Evolutionary conservation across 2,113 vertebrate genomes (phyloP), one percentile per base, ranked within the genome.

Genomic region (Percopsis transmontana): DNA sequence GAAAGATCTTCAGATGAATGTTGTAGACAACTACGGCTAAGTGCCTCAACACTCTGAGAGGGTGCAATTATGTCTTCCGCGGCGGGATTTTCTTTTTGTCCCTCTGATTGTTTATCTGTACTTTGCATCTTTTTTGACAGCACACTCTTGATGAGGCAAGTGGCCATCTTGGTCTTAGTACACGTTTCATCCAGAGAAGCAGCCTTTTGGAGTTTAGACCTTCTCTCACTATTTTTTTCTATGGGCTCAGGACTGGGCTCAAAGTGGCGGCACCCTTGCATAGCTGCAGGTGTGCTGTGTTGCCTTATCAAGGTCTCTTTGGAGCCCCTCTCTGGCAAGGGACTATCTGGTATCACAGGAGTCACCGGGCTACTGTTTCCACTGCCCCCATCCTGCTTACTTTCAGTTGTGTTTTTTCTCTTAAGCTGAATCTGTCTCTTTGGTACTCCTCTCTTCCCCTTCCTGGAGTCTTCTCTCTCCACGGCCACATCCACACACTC

Each of bases 361-460:
- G 83, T 38, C 16, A 85, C 82, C 24, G 84, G 84, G 68, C 80
- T 87, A 8, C 82, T 80, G 54, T 81, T 86, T 57, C 84, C 87
- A 57, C 83, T 82, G 50, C 85, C 81, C 0, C 90, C 92, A 3
- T 80, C 85, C 47, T 88, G 62, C 1, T 82, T 80, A 0, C 80
- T 58, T 12, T 94, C 93, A 74, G 88, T 89, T 54, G 81, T 88
- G 67, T 93, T 90, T 56, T 89, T 92, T 54, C 91, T 93, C 62
- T 95, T 95, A 57, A 98, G 91, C 83, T 96, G 94, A 65, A 98
- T 98, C 88, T 97, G 95, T 62, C 96, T 93, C 78, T 98, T 98
- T 50, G 95, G 97, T 42, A 98, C 96, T 0, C 95, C 96, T 84
- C 93, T 94, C 80, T 92, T 91, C 68, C 90, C 86, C 62, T 74